Base-by-base conservation (phyloP, 2,113 vertebrate species). In the Chloebia gouldiae region DNA sequence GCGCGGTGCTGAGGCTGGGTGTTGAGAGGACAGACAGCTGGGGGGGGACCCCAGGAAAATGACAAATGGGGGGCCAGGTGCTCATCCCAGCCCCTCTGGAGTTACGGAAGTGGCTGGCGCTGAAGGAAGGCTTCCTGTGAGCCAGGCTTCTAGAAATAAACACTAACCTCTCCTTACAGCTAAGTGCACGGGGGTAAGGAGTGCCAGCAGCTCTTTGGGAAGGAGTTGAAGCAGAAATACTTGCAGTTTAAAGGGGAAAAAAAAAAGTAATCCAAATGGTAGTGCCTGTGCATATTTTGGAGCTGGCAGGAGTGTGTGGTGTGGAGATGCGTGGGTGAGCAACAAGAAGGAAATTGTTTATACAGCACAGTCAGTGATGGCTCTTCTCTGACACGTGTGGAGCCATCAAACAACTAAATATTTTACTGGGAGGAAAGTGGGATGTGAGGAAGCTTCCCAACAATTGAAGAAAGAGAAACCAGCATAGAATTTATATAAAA, bases 1-100 rank as follows among this genome's bases (percentile, higher is more conserved):
- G 97, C 96, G 39, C 88, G 95, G 97, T 50, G 97, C 97, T 81
- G 86, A 86, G 98, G 96, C 89, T 68, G 97, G 96, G 96, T 98
- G 98, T 98, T 98, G 98, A 98, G 98, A 98, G 98, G 96, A 98
- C 97, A n/a, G 98, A 97, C 98, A 99, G 98, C 98, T 99, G 98
- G 98, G 82, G 95, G 95, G 97, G 98, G 98, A 98, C 98, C 98
- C 98, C 97, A 15, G 98, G 96, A 94, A 96, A 98, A 98, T 98
- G 98, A 99, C 98, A 98, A 97, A 98, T 98, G 97, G 97, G 97
- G 95, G 93, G 93, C 96, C 98, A 98, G 98, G 98, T 99, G 98
- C 87, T 97, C 96, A 90, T 95, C 96, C 92, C 95, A 23, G 82
- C 77, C 91, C 68, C 81, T 81, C 84, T 54, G 82, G 40, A 71